A percentile compares a stretch with the other conserved stretches of the same genome.
Conservation (phyloP, 2,797 vertebrate species). For the Coranthus polyacanthus region DNA sequence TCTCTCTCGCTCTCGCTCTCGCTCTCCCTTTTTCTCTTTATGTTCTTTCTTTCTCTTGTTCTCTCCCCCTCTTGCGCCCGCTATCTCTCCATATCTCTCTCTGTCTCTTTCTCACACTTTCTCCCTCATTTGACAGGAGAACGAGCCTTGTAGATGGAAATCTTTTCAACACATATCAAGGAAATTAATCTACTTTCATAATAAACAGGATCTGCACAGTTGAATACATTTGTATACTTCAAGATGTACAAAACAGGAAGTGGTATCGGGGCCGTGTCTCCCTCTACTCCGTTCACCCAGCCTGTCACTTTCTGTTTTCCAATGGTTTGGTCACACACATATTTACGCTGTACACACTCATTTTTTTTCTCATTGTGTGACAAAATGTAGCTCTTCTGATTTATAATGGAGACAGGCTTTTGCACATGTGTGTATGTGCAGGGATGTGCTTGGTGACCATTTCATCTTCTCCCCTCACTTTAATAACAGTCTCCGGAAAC, state of each 20-base stretch:
- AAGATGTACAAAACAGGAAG: constrained; percentile 82
- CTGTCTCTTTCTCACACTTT: constrained; percentile 57
- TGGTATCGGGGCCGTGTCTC: constrained; percentile 73
- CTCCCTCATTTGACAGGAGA: constrained; percentile 76
- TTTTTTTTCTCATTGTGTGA: constrained; percentile 38
- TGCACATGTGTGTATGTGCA: constrained; percentile 22
- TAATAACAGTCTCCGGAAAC: constrained; percentile 80
- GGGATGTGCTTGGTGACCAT: constrained; percentile 63
- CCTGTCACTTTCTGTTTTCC: constrained; percentile 73
- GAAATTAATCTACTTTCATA: constrained; percentile 82
- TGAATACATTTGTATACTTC: constrained; percentile 84
- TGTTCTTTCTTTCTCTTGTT: constrained; percentile 66
- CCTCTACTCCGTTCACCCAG: constrained; percentile 62
- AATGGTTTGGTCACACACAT: constrained; percentile 67
- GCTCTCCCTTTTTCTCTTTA: constrained; percentile 46
- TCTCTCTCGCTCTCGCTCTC: constrained; percentile 42
- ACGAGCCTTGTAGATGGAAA: constrained; percentile 78
- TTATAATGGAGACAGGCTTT: constrained; percentile 49
- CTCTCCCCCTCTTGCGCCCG: constrained; percentile 45
- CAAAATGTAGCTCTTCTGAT: constrained; percentile 49
- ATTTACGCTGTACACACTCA: constrained; percentile 13
- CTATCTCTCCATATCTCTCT: constrained; percentile 58
- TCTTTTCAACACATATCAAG: constrained; percentile 82
- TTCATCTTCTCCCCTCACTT: constrained; percentile 70
- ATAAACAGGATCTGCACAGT: constrained; percentile 79